Evolutionary conservation across 2,888 invertebrate genomes (phyloP).

Genomic region (Polietes domitor): DNA sequence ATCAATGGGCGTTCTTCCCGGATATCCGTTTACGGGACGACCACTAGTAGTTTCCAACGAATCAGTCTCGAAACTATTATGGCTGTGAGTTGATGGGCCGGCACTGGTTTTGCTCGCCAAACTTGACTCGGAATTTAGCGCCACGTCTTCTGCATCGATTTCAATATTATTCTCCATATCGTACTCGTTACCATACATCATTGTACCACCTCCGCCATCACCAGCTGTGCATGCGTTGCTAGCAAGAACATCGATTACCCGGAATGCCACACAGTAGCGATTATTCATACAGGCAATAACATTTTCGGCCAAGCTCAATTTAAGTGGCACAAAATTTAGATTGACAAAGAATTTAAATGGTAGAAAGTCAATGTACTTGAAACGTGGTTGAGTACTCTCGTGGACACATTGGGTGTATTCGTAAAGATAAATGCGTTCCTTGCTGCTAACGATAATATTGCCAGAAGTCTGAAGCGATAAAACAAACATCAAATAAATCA

Average conservation of each 20-base stretch:
- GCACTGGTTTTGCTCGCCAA: slow-evolving; percentile 76
- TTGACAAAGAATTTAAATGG: slow-evolving; percentile 85
- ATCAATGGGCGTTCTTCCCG: slow-evolving; percentile 77
- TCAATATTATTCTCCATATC: slow-evolving; percentile 59
- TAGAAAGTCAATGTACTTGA: slow-evolving; percentile 87
- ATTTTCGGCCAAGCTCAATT: slow-evolving; percentile 85
- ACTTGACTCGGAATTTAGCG: slow-evolving; percentile 76
- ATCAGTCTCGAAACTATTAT: slow-evolving; percentile 78
- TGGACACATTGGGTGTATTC: slow-evolving; percentile 85
- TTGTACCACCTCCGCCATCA: slow-evolving; percentile 47
- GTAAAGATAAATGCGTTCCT: slow-evolving; percentile 81
- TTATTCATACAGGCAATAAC: slow-evolving; percentile 85
- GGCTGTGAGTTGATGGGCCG: slow-evolving; percentile 75
- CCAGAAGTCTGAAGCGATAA: slow-evolving; percentile 74
- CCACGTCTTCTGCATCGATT: slow-evolving; percentile 70
- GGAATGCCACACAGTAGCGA: slow-evolving; percentile 85
- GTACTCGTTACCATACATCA: slow-evolving; percentile 65
- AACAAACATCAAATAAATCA: not conserved
- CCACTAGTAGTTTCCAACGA: slow-evolving; percentile 77
- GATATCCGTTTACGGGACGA: slow-evolving; percentile 71
- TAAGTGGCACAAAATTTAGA: slow-evolving; percentile 84
- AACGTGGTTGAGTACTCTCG: slow-evolving; percentile 83
- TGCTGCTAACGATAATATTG: slow-evolving; percentile 78
- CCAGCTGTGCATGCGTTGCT: slow-evolving; percentile 65
- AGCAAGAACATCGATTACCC: slow-evolving; percentile 80